Base-by-base conservation (phyloP, 2,113 vertebrate species). In the Meriones unguiculatus region DNA sequence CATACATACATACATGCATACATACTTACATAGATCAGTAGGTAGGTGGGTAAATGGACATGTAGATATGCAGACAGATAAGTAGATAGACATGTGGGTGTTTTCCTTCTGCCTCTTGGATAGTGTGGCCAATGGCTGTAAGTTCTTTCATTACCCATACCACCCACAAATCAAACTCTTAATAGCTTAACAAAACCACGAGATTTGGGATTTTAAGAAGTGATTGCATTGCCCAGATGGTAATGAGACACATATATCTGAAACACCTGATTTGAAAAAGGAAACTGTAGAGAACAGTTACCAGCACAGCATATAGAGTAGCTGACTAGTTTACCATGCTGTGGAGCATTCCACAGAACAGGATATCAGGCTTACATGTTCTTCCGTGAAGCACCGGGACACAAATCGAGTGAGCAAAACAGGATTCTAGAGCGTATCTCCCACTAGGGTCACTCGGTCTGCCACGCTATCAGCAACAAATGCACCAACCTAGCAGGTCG, bases 241-340 rank as follows among this genome's bases (percentile, higher is more conserved):
- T 98, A 98, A 98, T 97, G 97, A 98, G 98, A 92, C 94, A 97
- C 95, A 98, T 97, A 97, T 97, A 98, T 98, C 97, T 98, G 95
- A 97, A 98, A 97, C 85, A 98, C 95, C 96, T 97, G 98, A 98
- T 98, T 98, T 98, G 25, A 76, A 46, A 76, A 65, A 98, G 97
- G 98, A 98, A 97, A 91, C 70, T 50, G 17, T 95, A 14, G 52
- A 86, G 95, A 97, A 90, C 41, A 86, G 95, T 94, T 93, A 90
- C 96, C 41, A 30, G 94, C 64, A 93, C 85, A 93, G 54, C 46
- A 69, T 59, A 35, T 4, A 15, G 0, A 46, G 75, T 77, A 80
- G 89, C 84, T 91, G 86, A 90, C 80, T 92, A 73, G 82, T 46
- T 32, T 96, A 69, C 91, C 78, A 75, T 97, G 93, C 88, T 95